Base-by-base conservation (phyloP, 2,797 vertebrate species). In the Chaenodraco wilsoni region DNA sequence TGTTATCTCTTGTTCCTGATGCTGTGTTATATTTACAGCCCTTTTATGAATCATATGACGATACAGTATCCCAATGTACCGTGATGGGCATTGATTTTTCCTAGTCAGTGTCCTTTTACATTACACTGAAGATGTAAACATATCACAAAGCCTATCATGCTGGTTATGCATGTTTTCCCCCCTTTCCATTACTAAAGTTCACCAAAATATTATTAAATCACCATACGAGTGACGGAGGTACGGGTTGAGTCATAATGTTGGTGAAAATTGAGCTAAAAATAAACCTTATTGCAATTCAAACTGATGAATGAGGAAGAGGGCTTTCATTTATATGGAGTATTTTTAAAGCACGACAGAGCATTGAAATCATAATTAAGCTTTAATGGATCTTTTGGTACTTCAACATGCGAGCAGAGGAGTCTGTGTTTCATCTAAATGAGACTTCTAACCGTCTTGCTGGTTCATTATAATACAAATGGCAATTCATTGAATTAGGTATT, bases 31-130 rank as follows among this genome's bases (percentile, higher is more conserved):
- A 85, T 84, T 82, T 78, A 84, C 58, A 76, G 4, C 62, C 60
- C 55, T 74, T 81, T 78, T 73, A 80, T 69, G 57, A 79, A 79
- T 83, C 59, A 62, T 69, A 63, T 64, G 69, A 83, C 9, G 13
- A 65, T 54, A 72, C 57, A 69, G 3, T 43, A 3, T 65, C 58
- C 58, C 40, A 23, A 49, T 65, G 48, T 64, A 61, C 27, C 7
- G 27, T 27, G 60, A 19, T 15, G 60, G 27, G 66, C 75, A 70
- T 57, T 71, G 31, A 74, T 76, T 78, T 73, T 37, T 62, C 17
- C 44, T 49, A 64, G 44, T 65, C 48, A 64, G 33, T 58, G 10
- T 9, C 41, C 41, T 59, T 63, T 9, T 3, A 65, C 21, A 54
- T 48, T 23, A 14, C 52, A 57, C 16, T 45, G 3, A 73, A 44